Conservation (phyloP, 1,140 invertebrate genomes). For the Penaeus japonicus region DNA sequence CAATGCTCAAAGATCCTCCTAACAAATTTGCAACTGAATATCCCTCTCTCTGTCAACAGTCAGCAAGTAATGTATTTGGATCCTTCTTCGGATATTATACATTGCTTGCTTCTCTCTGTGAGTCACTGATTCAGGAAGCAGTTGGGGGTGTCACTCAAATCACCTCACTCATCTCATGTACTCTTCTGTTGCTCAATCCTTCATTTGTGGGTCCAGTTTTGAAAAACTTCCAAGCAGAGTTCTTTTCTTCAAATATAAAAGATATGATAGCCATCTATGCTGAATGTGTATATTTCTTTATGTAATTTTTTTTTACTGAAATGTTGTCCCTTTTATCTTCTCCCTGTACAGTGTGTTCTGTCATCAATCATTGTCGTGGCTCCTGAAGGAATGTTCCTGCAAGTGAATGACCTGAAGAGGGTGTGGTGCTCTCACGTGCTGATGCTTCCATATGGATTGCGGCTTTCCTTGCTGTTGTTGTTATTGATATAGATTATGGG, state of each 20-base stretch:
- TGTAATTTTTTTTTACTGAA: neutral
- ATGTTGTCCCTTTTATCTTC: constrained; percentile 25
- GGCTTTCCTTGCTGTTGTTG: constrained; percentile 63
- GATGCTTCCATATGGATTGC: constrained; percentile 73
- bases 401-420: constrained; percentile 77
- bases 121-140: constrained; percentile 58
- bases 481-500: constrained; percentile 87
- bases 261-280: too few species aligned
- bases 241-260: neutral
- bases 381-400: constrained; percentile 86
- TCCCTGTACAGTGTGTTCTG: constrained; percentile 74
- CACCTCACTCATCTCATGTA: constrained; percentile 44
- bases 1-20: too few species aligned
- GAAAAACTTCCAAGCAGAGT: constrained; percentile 53
- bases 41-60: constrained; percentile 29
- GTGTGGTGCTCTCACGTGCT: constrained; percentile 79
- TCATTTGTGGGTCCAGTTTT: constrained; percentile 56
- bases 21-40: neutral
- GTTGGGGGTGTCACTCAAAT: constrained; percentile 60
- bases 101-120: constrained; percentile 58
- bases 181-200: constrained; percentile 45
- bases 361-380: constrained; percentile 91
- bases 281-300: too few species aligned
- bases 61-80: constrained; percentile 54
- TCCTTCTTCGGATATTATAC: constrained; percentile 59